Conservation (phyloP, 1,140 invertebrate species). For the Pinna nobilis region DNA sequence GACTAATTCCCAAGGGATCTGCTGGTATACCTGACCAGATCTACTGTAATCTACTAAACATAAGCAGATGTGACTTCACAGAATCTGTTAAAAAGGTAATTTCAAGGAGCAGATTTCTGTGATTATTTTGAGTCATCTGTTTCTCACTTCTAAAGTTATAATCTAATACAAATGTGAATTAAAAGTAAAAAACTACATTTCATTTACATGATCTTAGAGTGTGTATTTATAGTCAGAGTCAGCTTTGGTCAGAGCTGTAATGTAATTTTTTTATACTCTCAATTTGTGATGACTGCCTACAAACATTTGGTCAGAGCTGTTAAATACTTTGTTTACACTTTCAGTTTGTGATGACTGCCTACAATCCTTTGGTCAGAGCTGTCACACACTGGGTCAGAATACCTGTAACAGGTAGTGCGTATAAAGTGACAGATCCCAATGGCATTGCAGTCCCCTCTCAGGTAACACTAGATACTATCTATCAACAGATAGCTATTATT, state of each 20-base stretch:
- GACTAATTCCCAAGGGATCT: constrained; percentile 4
- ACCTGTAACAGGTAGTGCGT: constrained; percentile 78
- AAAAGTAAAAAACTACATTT: not conserved
- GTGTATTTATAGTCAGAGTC: not conserved
- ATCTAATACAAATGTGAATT: not conserved
- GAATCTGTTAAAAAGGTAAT: constrained; percentile 79
- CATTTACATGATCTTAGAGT: not conserved
- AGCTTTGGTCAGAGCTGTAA: not conserved
- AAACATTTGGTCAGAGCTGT: not conserved
- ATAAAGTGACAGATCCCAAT: constrained; percentile 78
- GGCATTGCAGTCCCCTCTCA: constrained; percentile 72
- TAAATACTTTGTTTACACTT: constrained; percentile 22
- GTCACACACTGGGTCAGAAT: constrained; percentile 81
- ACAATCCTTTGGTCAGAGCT: constrained; percentile 85
- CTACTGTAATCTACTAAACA: constrained; percentile 81
- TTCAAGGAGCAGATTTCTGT: not conserved
- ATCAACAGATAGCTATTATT: not conserved
- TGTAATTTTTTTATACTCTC: not conserved
- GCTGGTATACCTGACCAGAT: constrained; percentile 60
- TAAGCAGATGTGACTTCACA: constrained; percentile 77
- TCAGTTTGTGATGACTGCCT: constrained; percentile 74
- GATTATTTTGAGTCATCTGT: not conserved
- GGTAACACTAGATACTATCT: constrained; percentile 32
- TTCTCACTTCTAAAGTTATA: not conserved
- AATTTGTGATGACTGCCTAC: not conserved